Percentiles rank a stretch among this genome's conserved stretches.
These are phyloP conservation scores for Coturnix japonica DNA, from an alignment of 2,113 vertebrate genomes.

Conservation along the genomic window DNA sequence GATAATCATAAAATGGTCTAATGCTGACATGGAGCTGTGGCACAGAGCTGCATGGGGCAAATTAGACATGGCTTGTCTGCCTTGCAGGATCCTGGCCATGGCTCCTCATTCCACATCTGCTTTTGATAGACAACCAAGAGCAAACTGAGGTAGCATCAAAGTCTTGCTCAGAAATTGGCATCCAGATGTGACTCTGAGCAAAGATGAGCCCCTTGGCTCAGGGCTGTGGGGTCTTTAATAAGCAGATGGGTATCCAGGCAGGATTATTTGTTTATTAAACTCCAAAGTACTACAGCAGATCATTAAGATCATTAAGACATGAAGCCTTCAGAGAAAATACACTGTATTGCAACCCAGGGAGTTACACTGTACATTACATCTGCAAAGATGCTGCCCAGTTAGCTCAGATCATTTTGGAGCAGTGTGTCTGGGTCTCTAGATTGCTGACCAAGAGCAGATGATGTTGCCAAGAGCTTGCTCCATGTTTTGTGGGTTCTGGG, in stretches of 20 bases:
- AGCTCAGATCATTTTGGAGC: not conserved
- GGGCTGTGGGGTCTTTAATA: not conserved
- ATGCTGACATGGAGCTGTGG: not conserved
- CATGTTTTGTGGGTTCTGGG: not conserved
- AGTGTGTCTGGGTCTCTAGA: fast-evolving
- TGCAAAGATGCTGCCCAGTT: not conserved
- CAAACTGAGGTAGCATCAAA: not conserved
- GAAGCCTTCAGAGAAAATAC: not conserved
- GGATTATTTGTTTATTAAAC: not conserved
- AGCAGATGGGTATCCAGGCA: not conserved
- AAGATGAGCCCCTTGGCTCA: not conserved
- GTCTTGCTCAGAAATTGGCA: not conserved
- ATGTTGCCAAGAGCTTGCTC: not conserved
- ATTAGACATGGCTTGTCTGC: fast-evolving
- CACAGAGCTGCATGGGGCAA: not conserved
- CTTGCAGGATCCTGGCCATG: not conserved
- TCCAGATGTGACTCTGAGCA: not conserved
- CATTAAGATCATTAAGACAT: not conserved
- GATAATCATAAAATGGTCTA: not conserved
- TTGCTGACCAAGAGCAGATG: fast-evolving
- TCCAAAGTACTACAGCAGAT: not conserved
- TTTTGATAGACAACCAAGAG: not conserved
- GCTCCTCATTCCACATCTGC: not conserved
- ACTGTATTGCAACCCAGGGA: not conserved
- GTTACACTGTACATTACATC: not conserved